Evolutionary conservation across 1,140 invertebrate genomes (phyloP).

Genomic region (Mamestra configurata): DNA sequence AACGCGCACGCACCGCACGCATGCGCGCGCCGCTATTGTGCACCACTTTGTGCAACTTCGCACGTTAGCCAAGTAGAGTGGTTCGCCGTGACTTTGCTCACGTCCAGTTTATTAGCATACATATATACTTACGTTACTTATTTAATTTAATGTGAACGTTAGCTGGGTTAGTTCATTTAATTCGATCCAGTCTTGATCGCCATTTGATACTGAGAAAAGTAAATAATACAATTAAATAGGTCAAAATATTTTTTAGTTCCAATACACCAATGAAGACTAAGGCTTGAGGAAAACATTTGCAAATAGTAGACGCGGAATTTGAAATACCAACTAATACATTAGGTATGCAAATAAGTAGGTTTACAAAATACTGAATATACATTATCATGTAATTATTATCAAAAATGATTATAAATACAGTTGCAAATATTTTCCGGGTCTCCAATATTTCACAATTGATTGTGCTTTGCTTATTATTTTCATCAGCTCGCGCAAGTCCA

Average conservation of each 20-base stretch:
- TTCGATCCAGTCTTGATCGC: background rate
- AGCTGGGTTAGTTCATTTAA: background rate
- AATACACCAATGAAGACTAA: too few relatives aligned
- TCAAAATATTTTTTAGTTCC: background rate
- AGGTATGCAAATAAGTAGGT: too few relatives aligned
- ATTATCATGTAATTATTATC: too few relatives aligned
- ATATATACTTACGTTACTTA: constrained; percentile 29
- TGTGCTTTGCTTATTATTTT: background rate
- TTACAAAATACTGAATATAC: too few relatives aligned
- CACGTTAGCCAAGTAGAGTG: background rate
- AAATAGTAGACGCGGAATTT: too few relatives aligned
- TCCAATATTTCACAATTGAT: background rate
- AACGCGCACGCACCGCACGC: background rate
- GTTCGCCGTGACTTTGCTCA: constrained; percentile 48
- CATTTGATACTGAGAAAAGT: background rate
- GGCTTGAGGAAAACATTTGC: too few relatives aligned
- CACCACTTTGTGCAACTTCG: background rate
- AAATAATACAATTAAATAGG: background rate
- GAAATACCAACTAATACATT: too few relatives aligned
- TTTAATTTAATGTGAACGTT: constrained; percentile 15
- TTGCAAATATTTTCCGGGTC: background rate
- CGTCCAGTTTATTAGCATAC: constrained; percentile 14
- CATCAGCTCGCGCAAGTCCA: background rate
- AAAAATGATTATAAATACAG: background rate
- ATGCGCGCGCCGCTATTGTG: constrained; percentile 6